Conservation (phyloP, 1,140 invertebrate species). For the Melitaea cinxia region DNA sequence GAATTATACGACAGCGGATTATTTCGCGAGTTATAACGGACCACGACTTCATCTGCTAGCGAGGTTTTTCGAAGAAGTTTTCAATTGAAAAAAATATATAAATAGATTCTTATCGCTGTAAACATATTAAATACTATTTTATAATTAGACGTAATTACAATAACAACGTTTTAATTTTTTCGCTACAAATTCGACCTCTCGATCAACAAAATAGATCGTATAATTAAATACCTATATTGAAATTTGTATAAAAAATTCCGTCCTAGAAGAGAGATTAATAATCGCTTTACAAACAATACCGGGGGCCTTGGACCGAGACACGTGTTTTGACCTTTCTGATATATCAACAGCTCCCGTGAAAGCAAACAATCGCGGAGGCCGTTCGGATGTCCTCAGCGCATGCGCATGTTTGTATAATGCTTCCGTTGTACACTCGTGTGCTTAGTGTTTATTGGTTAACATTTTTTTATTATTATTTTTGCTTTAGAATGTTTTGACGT, state of each 20-base stretch:
- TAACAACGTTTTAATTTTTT: not conserved
- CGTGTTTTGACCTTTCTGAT: conserved; percentile 1
- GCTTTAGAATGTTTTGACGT: no score
- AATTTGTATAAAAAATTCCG: no score
- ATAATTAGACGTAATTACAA: not conserved
- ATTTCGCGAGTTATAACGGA: no score
- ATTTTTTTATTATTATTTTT: no score
- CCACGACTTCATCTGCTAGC: no score
- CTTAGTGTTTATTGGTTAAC: no score
- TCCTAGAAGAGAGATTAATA: conserved; percentile 24
- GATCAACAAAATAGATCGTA: conserved; percentile 27
- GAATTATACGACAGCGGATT: no score
- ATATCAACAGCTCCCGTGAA: conserved; percentile 3
- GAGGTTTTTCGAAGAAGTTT: no score
- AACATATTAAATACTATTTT: not conserved
- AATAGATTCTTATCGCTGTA: no score
- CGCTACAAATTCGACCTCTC: conserved; percentile 9
- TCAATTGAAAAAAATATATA: no score
- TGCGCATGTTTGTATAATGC: not conserved
- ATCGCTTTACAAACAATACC: conserved; percentile 16
- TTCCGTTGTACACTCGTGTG: not conserved
- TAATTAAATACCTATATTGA: conserved; percentile 15
- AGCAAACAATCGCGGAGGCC: not conserved
- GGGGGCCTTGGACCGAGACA: conserved; percentile 8
- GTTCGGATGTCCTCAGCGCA: not conserved